phyloP scores from a whole-genome alignment of 1,140 invertebrate genomes.

The Ladona fulva region DNA sequence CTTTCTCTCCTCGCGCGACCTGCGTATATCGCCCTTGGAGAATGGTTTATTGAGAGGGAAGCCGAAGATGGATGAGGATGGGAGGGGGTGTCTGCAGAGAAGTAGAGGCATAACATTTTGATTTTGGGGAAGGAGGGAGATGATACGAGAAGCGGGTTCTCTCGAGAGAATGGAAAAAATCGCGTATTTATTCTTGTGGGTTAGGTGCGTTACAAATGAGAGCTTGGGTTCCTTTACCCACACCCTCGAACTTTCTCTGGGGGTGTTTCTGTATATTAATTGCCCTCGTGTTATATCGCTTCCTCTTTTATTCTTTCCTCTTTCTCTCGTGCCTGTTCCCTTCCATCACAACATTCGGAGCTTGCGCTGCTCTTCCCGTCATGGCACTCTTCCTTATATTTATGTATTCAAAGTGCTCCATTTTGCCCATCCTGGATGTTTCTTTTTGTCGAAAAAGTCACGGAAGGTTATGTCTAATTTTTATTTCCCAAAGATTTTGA shows the following conservation, averaged over 20 bases:
- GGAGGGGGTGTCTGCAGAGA: not conserved
- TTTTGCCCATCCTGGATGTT: too few species aligned
- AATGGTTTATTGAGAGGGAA: too few species aligned
- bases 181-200: not conserved
- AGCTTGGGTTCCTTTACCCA: not conserved
- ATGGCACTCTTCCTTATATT: not conserved
- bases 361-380: not conserved
- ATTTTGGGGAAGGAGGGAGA: not conserved
- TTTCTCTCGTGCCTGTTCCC: not conserved
- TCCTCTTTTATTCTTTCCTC: not conserved
- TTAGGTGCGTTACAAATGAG: not conserved
- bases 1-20: not conserved
- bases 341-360: too few species aligned
- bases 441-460: too few species aligned
- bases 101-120: not conserved
- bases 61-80: not conserved
- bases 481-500: too few species aligned
- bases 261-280: not conserved
- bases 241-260: not conserved
- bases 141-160: not conserved
- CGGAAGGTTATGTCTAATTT: too few species aligned
- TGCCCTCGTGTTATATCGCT: not conserved
- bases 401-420: too few species aligned
- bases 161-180: not conserved
- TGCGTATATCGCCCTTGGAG: not conserved